These are phyloP conservation scores for Leptopilina boulardi DNA, from an alignment of 1,140 invertebrate genomes.

Conservation along the genomic window DNA sequence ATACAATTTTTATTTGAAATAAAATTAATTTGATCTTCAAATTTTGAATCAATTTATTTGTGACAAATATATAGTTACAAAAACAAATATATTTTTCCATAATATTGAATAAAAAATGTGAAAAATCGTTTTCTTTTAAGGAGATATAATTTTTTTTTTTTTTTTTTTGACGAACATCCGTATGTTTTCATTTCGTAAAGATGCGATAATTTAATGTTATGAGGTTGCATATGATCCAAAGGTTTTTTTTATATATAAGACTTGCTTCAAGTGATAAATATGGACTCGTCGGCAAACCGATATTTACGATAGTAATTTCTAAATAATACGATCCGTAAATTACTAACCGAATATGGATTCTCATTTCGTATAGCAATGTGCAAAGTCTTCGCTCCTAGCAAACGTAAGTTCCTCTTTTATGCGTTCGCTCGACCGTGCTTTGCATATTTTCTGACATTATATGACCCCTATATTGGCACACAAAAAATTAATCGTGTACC, in stretches of 20 bases:
- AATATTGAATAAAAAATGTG: too few relatives aligned
- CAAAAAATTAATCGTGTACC: conserved; percentile 50
- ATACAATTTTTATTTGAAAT: too few relatives aligned
- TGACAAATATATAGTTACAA: too few relatives aligned
- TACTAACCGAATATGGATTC: conserved; percentile 48
- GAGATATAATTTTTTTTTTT: background rate
- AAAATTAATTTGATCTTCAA: too few relatives aligned
- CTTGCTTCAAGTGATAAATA: conserved; percentile 20
- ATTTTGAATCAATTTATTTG: too few relatives aligned
- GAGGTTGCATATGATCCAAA: background rate
- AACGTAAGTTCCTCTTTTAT: conserved; percentile 49
- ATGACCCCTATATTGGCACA: conserved; percentile 39
- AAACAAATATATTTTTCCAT: too few relatives aligned
- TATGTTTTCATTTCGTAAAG: conserved; percentile 21
- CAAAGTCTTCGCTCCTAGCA: conserved; percentile 39
- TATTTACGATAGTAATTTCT: conserved; percentile 48
- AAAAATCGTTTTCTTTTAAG: too few relatives aligned
- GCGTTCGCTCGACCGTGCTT: conserved; percentile 44
- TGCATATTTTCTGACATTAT: conserved; percentile 54
- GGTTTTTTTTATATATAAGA: conserved; percentile 30
- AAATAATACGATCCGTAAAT: conserved; percentile 54
- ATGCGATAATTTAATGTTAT: conserved; percentile 22
- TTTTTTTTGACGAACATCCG: background rate
- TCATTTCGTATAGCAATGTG: conserved; percentile 44
- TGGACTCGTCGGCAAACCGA: conserved; percentile 41